A percentile compares a stretch with the other conserved stretches of the same genome.
Evolutionary conservation across 2,888 invertebrate species (phyloP).

Genomic region (Aplocera efformata): DNA sequence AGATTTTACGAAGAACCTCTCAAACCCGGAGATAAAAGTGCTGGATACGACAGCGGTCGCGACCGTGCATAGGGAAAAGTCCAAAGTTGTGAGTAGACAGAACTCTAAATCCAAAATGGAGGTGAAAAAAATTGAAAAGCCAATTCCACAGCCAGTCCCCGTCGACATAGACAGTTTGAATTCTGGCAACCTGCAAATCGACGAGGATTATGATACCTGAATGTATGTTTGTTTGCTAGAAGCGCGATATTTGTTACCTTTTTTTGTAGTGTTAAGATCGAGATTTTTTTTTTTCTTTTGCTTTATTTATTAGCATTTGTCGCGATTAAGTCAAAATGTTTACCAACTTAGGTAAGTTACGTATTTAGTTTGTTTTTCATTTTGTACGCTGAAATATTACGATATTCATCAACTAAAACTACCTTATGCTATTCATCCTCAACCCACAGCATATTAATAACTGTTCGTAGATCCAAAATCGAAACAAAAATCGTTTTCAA

Average conservation of each 20-base stretch:
- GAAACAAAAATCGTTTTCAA: no score
- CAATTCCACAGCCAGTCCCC: conserved; percentile 32
- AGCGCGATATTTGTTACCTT: conserved; percentile 39
- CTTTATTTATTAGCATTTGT: conserved; percentile 39
- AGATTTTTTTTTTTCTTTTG: conserved; percentile 31
- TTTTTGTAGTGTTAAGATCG: conserved; percentile 27
- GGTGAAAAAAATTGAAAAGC: conserved; percentile 50
- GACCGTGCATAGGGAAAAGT: conserved; percentile 42
- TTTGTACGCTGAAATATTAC: conserved; percentile 33
- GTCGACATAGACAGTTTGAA: conserved; percentile 61
- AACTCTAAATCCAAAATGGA: conserved; percentile 56
- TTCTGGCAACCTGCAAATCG: conserved; percentile 69
- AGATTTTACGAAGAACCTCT: conserved; percentile 63
- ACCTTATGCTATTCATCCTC: no score
- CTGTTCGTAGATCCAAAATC: no score
- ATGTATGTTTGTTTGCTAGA: conserved; percentile 48
- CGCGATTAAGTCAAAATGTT: conserved; percentile 48
- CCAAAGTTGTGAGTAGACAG: conserved; percentile 46
- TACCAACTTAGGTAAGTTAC: conserved; percentile 54
- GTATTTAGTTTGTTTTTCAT: conserved; percentile 34
- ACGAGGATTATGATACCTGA: conserved; percentile 79
- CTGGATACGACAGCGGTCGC: conserved; percentile 52
- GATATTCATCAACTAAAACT: conserved; percentile 30
- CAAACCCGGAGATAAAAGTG: conserved; percentile 66
- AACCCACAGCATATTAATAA: no score